Conservation (phyloP, 2,888 invertebrate genomes). For the Limulus polyphemus region DNA sequence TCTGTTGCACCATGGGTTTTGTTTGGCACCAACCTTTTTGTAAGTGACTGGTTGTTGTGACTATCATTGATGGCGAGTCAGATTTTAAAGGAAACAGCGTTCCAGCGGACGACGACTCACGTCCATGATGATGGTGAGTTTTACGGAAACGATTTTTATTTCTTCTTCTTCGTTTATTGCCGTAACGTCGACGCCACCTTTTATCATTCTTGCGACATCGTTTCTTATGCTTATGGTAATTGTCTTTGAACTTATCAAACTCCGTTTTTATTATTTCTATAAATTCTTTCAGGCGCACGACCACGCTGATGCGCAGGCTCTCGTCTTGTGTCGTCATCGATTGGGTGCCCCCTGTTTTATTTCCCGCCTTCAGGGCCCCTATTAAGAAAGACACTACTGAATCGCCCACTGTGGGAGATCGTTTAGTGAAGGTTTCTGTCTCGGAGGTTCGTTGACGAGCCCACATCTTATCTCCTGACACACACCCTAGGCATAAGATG, state of each 20-base stretch:
- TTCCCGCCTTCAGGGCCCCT: neutral
- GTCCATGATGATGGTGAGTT: too few relatives aligned
- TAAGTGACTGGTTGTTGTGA: slow-evolving; percentile 53
- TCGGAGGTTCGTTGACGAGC: too few relatives aligned
- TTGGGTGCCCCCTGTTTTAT: neutral
- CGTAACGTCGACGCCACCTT: neutral
- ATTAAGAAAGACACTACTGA: neutral
- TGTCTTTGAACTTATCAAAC: neutral
- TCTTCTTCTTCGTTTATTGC: neutral
- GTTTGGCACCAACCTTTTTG: slow-evolving; percentile 62
- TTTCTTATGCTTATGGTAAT: neutral
- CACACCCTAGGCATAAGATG: too few relatives aligned
- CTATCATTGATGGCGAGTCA: slow-evolving; percentile 50
- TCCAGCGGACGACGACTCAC: neutral
- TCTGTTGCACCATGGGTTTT: slow-evolving; percentile 54
- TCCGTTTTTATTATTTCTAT: neutral
- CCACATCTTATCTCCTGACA: too few relatives aligned
- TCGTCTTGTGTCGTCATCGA: neutral
- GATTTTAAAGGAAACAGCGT: slow-evolving; percentile 41
- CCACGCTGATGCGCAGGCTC: neutral
- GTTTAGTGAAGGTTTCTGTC: too few relatives aligned
- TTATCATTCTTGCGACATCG: neutral
- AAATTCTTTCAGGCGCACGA: neutral
- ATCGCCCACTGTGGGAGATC: too few relatives aligned
- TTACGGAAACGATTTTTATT: neutral